These are phyloP conservation scores for Acrocephalus scirpaceus DNA, from an alignment of 2,797 vertebrate species.

Conservation along the genomic window DNA sequence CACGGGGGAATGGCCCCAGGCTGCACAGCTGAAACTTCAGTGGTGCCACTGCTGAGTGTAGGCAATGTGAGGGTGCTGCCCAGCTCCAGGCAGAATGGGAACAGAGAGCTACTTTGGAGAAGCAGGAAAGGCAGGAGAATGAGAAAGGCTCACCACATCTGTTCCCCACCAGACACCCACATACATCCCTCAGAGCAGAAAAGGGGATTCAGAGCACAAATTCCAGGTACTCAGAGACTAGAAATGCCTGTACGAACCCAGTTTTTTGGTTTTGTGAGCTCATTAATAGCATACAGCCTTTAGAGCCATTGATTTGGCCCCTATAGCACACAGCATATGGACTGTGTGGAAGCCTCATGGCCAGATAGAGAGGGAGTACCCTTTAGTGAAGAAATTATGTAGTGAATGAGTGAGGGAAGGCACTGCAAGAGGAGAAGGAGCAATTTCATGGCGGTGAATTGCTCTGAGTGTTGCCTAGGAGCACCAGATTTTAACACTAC, in stretches of 20 bases:
- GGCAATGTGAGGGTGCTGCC: neutral
- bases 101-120: neutral
- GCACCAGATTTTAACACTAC: neutral
- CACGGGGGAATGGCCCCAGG: neutral
- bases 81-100: neutral
- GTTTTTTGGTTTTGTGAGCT: fast-evolving
- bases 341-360: neutral
- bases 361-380: neutral
- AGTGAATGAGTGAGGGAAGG: neutral
- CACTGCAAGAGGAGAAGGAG: neutral
- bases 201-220: neutral
- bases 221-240: neutral
- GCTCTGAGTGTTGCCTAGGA: neutral
- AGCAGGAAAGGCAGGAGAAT: neutral
- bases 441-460: neutral
- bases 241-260: neutral
- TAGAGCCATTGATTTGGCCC: neutral
- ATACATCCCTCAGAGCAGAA: neutral
- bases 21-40: neutral
- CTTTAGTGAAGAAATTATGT: neutral
- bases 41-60: neutral
- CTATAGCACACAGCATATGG: neutral
- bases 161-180: no score
- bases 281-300: neutral
- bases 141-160: fast-evolving